Evolutionary conservation across 2,888 invertebrate genomes (phyloP).

Genomic region (Philopedon plagiatum): DNA sequence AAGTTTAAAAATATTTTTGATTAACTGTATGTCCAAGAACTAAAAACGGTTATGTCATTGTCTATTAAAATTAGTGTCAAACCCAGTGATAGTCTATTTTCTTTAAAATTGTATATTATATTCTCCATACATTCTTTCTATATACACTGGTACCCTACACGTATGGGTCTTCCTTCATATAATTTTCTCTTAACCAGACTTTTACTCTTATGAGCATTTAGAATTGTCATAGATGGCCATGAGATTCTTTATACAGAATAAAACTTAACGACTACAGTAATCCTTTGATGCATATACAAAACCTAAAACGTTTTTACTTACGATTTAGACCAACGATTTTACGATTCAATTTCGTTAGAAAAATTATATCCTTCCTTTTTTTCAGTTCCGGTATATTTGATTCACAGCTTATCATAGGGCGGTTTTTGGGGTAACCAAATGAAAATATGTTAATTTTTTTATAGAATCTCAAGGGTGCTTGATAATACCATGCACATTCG

Average conservation of each 20-base stretch:
- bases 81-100: conserved; percentile 52
- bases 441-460: no score
- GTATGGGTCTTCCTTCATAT: conserved; percentile 64
- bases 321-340: no score
- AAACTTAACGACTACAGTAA: conserved; percentile 1
- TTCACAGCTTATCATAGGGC: no score
- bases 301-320: conserved; percentile 7
- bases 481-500: no score
- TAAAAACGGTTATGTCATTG: conserved; percentile 8
- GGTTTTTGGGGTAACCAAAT: no score
- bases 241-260: conserved; percentile 25
- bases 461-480: no score
- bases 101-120: conserved; percentile 55
- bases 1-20: conserved; percentile 13
- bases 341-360: no score
- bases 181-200: conserved; percentile 61
- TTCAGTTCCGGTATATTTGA: no score
- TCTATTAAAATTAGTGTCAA: conserved; percentile 28
- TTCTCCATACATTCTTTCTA: conserved; percentile 62
- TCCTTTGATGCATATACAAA: conserved; percentile 13
- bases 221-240: conserved; percentile 63
- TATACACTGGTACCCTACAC: conserved; percentile 68
- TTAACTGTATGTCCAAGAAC: conserved; percentile 12
- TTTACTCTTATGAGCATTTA: conserved; percentile 68
- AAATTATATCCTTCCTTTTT: no score